Evolutionary conservation across 2,888 invertebrate species (phyloP).

Genomic region (Abrostola triplasia): DNA sequence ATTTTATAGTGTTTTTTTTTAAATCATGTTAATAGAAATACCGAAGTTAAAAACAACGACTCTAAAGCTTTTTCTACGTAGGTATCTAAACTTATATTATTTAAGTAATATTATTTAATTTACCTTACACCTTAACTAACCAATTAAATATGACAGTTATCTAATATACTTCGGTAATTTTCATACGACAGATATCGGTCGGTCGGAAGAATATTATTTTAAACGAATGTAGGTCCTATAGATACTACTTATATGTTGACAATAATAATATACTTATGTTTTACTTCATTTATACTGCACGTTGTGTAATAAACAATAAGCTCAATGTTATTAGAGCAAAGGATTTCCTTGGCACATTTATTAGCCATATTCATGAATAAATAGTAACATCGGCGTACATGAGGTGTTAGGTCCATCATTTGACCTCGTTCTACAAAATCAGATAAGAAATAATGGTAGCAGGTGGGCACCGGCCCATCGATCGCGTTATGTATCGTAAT

Average conservation of each 20-base stretch:
- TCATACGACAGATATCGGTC: not conserved
- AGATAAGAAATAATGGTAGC: slow-evolving; percentile 78
- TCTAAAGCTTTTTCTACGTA: too few relatives aligned
- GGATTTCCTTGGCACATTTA: slow-evolving; percentile 49
- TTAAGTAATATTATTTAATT: too few relatives aligned
- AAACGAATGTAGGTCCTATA: not conserved
- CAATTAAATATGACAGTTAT: too few relatives aligned
- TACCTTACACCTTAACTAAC: too few relatives aligned
- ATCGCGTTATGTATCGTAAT: slow-evolving; percentile 61
- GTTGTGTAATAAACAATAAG: slow-evolving; percentile 23
- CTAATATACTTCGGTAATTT: not conserved
- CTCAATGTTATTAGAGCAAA: slow-evolving; percentile 12
- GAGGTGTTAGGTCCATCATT: slow-evolving; percentile 54
- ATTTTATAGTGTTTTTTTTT: slow-evolving; percentile 13
- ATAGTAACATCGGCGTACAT: slow-evolving; percentile 26
- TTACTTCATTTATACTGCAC: not conserved
- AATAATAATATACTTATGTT: not conserved
- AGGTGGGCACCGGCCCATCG: slow-evolving; percentile 69
- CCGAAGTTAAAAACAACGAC: not conserved
- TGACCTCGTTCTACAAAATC: slow-evolving; percentile 78
- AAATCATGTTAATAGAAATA: not conserved
- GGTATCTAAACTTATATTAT: too few relatives aligned
- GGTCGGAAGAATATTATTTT: not conserved
- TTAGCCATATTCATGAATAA: slow-evolving; percentile 57
- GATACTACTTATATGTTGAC: too few relatives aligned